Conservation (phyloP, 2,113 vertebrate genomes). For the Collichthys lucidus region DNA sequence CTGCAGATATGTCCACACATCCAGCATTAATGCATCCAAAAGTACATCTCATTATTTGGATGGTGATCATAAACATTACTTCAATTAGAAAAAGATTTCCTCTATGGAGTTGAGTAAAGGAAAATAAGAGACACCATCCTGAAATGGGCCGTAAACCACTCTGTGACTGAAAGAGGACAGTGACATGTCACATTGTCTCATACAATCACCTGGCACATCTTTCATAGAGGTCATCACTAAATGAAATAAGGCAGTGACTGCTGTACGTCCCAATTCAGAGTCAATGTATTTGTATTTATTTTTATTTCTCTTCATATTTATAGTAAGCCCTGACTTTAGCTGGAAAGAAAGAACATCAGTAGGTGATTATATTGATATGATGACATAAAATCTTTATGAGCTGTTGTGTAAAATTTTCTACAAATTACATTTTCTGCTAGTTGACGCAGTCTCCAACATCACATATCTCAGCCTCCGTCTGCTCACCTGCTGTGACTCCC, state of each 20-base stretch:
- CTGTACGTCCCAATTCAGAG: background rate
- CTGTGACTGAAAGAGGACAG: background rate
- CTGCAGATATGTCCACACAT: background rate
- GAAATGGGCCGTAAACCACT: background rate
- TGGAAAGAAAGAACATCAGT: no score
- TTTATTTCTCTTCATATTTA: background rate
- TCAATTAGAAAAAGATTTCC: background rate
- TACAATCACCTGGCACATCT: no score
- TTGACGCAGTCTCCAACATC: slow-evolving; percentile 10
- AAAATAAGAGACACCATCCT: background rate
- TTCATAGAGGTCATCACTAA: no score
- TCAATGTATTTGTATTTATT: background rate
- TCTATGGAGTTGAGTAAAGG: background rate
- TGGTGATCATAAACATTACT: background rate
- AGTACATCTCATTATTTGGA: background rate
- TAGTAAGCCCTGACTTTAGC: background rate
- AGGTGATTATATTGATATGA: background rate
- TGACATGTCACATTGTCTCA: no score
- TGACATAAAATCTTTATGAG: background rate
- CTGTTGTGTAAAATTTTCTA: background rate
- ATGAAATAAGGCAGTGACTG: background rate
- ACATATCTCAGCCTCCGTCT: background rate
- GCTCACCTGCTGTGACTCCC: slow-evolving; percentile 21
- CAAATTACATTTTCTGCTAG: background rate
- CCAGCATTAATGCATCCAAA: background rate